phyloP scores from a whole-genome alignment of 2,113 vertebrate genomes.

The Lepus timidus region DNA sequence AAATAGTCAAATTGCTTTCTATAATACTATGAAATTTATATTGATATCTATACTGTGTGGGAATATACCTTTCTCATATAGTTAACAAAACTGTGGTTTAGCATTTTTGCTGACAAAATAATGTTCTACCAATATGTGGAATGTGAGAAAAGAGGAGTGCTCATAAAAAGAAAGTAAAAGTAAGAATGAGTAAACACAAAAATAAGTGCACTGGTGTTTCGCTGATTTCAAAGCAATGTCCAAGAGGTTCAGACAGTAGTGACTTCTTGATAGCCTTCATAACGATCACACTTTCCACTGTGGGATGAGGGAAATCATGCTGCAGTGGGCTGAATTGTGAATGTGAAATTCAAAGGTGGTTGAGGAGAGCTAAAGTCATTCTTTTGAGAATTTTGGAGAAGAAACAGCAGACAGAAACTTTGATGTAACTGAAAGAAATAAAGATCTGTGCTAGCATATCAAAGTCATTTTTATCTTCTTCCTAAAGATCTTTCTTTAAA shows the following conservation, averaged over 20 bases:
- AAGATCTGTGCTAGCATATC: conserved; percentile 56
- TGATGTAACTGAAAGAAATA: conserved; percentile 67
- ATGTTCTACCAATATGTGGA: neutral
- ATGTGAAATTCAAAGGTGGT: neutral
- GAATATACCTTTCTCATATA: too few relatives aligned
- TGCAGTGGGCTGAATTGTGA: neutral
- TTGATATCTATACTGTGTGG: too few relatives aligned
- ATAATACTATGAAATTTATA: too few relatives aligned
- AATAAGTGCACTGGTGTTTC: neutral
- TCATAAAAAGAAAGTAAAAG: neutral
- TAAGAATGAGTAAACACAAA: neutral
- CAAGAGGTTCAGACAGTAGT: neutral
- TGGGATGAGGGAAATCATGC: neutral
- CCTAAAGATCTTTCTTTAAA: conserved; percentile 66
- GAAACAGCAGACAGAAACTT: conserved; percentile 60
- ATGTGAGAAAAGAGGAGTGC: neutral
- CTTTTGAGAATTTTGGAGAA: conserved; percentile 56
- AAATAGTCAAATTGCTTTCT: too few relatives aligned
- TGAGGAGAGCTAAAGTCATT: neutral
- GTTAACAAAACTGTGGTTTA: too few relatives aligned
- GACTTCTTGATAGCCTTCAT: neutral
- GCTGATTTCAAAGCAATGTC: neutral
- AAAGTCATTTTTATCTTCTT: conserved; percentile 77
- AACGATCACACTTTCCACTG: neutral
- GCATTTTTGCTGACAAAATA: too few relatives aligned